Base-by-base conservation (phyloP, 2,888 invertebrate species). In the Osedax frankpressi region DNA sequence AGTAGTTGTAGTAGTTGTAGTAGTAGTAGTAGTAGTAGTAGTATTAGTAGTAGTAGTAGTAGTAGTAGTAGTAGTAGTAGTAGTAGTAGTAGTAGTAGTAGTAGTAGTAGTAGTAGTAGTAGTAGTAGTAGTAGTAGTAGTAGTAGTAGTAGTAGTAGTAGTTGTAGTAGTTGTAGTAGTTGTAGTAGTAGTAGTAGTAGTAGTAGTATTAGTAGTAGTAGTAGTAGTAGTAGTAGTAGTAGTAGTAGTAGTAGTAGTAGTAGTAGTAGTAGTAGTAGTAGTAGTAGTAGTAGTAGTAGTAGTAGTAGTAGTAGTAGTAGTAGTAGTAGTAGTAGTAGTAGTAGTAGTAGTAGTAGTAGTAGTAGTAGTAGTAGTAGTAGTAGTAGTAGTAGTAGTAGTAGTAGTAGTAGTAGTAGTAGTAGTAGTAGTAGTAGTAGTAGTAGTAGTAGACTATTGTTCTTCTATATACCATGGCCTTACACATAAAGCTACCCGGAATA, bases 251-350 rank as follows among this genome's bases (percentile, higher is more conserved):
- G 71, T 72, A 72, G 72, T 74, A 74, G 74, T 70, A 74, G 74
- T 75, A 75, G 74, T 75, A 74, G 72, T 72, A 75, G 74, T 74
- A 74, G 71, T 72, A 75, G 74, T 70, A 75, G 69, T 60, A 74
- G 72, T 74, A 74, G 72, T 72, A 72, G 74, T 75, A 75, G 72
- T 72, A 74, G 74, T 72, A 69, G 72, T 72, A 72, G 69, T 72
- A 74, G 74, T 68, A 65, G 72, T 72, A 44, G 44, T 44, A 44
- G 44, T 44, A 44, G 44, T 44, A 44, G 44, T 44, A 44, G 29
- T 72, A 72, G 72, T 72, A 72, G 72, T 72, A 72, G 72, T 72
- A 72, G 72, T 72, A 72, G 72, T 72, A 72, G 72, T 72, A 72
- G 72, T 72, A 71, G 72, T 72, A 72, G 72, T 72, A 72, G 72